Evolutionary conservation across 2,888 invertebrate species (phyloP).

Genomic region (Scaeva pyrastri): DNA sequence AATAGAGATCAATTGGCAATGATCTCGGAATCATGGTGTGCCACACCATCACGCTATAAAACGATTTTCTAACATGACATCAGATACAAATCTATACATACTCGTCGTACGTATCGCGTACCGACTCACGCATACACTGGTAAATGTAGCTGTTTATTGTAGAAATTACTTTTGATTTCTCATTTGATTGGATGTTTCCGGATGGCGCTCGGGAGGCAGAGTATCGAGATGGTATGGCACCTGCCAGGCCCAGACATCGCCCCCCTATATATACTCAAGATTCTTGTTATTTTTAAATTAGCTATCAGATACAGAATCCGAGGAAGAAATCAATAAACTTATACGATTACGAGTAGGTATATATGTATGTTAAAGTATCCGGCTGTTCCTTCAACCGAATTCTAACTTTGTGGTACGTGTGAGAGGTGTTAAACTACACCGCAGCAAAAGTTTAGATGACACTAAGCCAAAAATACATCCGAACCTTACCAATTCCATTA

Average conservation of each 20-base stretch:
- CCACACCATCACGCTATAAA: conserved; percentile 22
- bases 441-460: conserved; percentile 1
- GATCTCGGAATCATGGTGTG: conserved; percentile 24
- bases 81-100: neutral
- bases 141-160: neutral
- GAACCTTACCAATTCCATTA: neutral
- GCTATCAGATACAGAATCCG: neutral
- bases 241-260: too few relatives aligned
- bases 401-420: neutral
- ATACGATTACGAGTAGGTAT: neutral
- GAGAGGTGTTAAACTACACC: conserved; percentile 4
- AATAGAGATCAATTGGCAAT: conserved; percentile 43
- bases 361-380: too few relatives aligned
- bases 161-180: conserved; percentile 2
- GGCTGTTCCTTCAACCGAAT: neutral
- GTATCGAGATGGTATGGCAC: neutral
- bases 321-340: conserved; percentile 14
- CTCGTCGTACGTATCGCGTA: neutral
- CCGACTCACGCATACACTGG: too few relatives aligned
- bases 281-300: conserved; percentile 14
- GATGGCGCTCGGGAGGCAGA: neutral
- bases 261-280: neutral
- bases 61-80: neutral
- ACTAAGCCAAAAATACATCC: neutral
- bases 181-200: conserved; percentile 10